phyloP scores from a whole-genome alignment of 2,113 vertebrate species.

The Tupaia tana region DNA sequence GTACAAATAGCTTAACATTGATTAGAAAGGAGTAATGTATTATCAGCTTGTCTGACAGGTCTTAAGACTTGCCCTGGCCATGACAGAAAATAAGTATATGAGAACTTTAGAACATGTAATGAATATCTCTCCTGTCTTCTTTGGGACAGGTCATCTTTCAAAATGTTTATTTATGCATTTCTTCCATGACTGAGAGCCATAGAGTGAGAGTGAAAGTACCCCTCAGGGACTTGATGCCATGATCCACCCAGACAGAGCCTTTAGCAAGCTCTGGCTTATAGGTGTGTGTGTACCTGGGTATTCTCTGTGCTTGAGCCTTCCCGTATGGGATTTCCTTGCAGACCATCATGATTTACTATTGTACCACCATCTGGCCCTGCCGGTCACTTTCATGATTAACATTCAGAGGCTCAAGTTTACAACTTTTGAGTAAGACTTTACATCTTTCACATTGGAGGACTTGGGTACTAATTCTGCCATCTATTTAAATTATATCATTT shows the following conservation, averaged over 20 bases:
- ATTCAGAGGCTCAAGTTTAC: neutral
- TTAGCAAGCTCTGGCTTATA: too few species aligned
- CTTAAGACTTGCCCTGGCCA: neutral
- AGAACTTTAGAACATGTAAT: neutral
- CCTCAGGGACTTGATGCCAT: too few species aligned
- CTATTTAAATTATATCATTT: constrained; percentile 24
- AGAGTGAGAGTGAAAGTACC: too few species aligned
- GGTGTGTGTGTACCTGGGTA: too few species aligned
- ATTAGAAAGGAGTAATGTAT: neutral
- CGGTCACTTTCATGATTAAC: neutral
- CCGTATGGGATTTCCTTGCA: too few species aligned
- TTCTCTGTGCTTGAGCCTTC: too few species aligned
- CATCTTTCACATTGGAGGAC: neutral
- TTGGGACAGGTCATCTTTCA: neutral
- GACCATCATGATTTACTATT: too few species aligned
- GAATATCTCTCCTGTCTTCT: neutral
- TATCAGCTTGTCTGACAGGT: neutral
- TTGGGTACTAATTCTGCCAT: neutral
- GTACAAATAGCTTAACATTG: neutral
- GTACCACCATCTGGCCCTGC: too few species aligned
- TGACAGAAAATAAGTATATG: neutral
- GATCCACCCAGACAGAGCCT: too few species aligned
- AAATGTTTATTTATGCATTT: too few species aligned
- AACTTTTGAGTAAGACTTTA: constrained; percentile 23
- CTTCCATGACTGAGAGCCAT: too few species aligned